Conservation (phyloP, 1,140 invertebrate species). For the Periplaneta americana region DNA sequence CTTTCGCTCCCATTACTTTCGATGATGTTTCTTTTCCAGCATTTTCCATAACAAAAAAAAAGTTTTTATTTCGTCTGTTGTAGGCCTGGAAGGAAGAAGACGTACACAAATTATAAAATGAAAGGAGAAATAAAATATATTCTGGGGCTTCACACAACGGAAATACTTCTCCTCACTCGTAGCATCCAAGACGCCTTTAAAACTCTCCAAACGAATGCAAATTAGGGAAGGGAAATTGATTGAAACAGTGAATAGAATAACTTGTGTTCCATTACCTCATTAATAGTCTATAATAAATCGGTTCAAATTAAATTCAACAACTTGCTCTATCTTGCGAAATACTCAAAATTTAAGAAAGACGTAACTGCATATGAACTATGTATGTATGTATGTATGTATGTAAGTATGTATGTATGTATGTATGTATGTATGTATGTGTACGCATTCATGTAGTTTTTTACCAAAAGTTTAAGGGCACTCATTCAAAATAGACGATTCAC, state of each 20-base stretch:
- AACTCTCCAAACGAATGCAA: not conserved
- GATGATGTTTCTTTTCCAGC: not conserved
- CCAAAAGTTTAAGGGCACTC: no score
- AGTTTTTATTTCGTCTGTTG: not conserved
- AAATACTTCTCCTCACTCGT: not conserved
- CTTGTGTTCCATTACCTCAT: not conserved
- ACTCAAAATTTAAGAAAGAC: not conserved
- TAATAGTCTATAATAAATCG: not conserved
- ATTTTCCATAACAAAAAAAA: not conserved
- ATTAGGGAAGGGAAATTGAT: not conserved
- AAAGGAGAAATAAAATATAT: not conserved
- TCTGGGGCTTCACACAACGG: not conserved
- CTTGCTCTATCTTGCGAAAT: not conserved
- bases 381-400: no score
- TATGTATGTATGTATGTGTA: no score
- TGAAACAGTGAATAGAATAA: not conserved
- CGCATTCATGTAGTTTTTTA: no score
- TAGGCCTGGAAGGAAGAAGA: not conserved
- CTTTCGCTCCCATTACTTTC: not conserved
- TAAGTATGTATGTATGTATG: no score
- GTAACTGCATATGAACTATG: not conserved
- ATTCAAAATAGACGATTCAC: no score
- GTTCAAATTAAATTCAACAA: not conserved
- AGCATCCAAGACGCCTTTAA: not conserved
- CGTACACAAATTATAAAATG: not conserved